Evolutionary conservation across 2,888 invertebrate species (phyloP).

Genomic region (Melinaea marsaeus): DNA sequence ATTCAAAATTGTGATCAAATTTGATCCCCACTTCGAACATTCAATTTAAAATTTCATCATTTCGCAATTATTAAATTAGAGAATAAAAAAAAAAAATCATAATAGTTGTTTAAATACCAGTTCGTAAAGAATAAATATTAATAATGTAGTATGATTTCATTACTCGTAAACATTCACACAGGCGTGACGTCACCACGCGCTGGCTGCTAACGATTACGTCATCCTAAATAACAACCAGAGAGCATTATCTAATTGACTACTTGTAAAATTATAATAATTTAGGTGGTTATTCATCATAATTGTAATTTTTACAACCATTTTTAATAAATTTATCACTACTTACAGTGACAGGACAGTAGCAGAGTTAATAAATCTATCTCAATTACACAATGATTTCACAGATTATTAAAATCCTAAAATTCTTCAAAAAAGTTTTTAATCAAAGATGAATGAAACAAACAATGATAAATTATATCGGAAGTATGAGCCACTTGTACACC

Average conservation of each 20-base stretch:
- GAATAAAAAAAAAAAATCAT: neutral
- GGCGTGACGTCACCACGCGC: conserved; percentile 60
- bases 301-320: too few relatives aligned
- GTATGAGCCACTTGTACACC: conserved; percentile 47
- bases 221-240: conserved; percentile 30
- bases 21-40: too few relatives aligned
- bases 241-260: neutral
- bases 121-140: conserved; percentile 14
- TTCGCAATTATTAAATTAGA: conserved; percentile 34
- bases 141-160: conserved; percentile 13
- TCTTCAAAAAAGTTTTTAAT: neutral
- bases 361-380: too few relatives aligned
- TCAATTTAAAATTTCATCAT: conserved; percentile 33
- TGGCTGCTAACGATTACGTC: conserved; percentile 61
- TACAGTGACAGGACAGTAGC: too few relatives aligned
- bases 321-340: too few relatives aligned
- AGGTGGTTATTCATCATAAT: too few relatives aligned
- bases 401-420: neutral
- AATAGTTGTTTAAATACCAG: conserved; percentile 1
- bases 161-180: conserved; percentile 32
- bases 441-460: conserved; percentile 18
- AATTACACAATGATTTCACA: neutral
- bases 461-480: conserved; percentile 33
- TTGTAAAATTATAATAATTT: too few relatives aligned
- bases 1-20: too few relatives aligned